Base-by-base conservation (phyloP, 2,888 invertebrate genomes). In the Taenaris catops region DNA sequence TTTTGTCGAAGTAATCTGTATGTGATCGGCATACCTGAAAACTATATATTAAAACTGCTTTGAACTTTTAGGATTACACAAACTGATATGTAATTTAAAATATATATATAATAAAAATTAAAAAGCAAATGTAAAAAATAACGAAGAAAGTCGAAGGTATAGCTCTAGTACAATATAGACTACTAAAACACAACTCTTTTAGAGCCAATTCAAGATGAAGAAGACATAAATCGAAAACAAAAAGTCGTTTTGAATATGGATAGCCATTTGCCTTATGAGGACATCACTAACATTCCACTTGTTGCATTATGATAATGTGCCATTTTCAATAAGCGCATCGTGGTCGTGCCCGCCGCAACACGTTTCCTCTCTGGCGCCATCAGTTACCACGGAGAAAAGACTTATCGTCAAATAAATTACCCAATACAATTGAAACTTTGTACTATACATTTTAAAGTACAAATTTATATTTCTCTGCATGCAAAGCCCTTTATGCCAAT, bases 231-330 rank as follows among this genome's bases (percentile, higher is more conserved):
- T 25, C 28, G 23, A 33, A 25, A 5, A 16, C 18, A 37, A 29
- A 32, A 34, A 37, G 36, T 31, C 33, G 32, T 38, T 32, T 40
- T 40, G 34, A 40, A 44, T 38, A 43, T 25, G 25, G 36, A 46
- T 38, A 38, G 35, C 34, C 33, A 46, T 46, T 44, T 38, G 25
- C 39, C 39, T 32, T 61, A 70, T 63, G 59, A 57, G 64, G 68
- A 63, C 69, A 71, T 74, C 64, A 62, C 70, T 72, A 68, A 58
- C 67, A 79, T 79, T 76, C 72, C 75, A 57, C 63, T 44, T 40
- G 67, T 71, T 73, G 71, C 73, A 76, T 80, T 79, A 80, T 80
- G 75, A 72, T 83, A 81, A 80, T 80, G 67, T 68, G 76, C 74
- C 74, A 78, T 79, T 80, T 79, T 63, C 68, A 73, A 66, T 67